Percentiles rank a stretch among this genome's conserved stretches.
Conservation (phyloP, 1,140 invertebrate genomes). For the Xylocopa sonorina region DNA sequence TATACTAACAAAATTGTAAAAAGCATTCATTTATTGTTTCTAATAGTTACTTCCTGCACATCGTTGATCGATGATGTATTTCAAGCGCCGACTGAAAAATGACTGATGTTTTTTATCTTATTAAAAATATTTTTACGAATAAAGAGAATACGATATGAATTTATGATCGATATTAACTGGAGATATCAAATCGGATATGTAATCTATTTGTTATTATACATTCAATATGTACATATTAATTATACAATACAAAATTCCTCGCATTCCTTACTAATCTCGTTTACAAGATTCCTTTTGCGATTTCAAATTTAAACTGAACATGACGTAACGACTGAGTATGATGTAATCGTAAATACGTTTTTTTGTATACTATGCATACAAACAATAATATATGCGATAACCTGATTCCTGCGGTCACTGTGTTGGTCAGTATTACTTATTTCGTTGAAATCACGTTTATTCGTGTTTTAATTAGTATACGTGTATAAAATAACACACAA, state of each 20-base stretch:
- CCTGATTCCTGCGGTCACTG: no score
- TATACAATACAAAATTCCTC: background rate
- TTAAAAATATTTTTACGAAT: constrained; percentile 44
- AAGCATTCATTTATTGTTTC: constrained; percentile 29
- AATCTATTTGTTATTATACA: constrained; percentile 10
- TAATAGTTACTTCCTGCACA: constrained; percentile 13
- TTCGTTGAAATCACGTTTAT: no score
- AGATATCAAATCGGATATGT: background rate
- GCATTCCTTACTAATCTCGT: background rate
- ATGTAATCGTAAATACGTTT: no score
- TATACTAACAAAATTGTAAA: constrained; percentile 10
- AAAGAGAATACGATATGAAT: background rate
- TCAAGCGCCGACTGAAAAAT: constrained; percentile 26
- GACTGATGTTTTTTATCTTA: constrained; percentile 51
- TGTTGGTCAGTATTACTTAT: no score
- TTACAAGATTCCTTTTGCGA: no score
- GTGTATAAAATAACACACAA: background rate
- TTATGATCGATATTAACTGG: constrained; percentile 9
- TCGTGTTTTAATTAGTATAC: no score
- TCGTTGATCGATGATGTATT: constrained; percentile 28
- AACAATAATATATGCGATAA: no score
- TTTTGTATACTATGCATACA: no score
- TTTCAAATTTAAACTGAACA: no score
- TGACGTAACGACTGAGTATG: no score
- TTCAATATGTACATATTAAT: constrained; percentile 4